These are phyloP conservation scores for Lasioglossum malachurum DNA, from an alignment of 2,888 invertebrate species.

Conservation along the genomic window DNA sequence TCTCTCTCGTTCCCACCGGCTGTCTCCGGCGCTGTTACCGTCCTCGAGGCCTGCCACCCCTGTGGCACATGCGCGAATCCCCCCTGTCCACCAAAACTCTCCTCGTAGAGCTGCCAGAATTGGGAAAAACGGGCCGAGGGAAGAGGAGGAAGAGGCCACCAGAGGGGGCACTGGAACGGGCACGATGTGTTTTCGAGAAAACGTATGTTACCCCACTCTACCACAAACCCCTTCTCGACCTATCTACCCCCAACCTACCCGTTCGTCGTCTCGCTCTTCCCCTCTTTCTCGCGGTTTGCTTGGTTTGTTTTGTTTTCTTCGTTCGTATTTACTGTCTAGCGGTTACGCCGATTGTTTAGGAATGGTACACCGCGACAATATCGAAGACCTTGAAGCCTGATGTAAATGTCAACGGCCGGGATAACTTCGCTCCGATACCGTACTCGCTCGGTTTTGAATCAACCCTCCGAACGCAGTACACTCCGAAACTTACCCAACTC, in stretches of 20 bases:
- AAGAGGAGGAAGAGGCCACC: slow-evolving; percentile 34
- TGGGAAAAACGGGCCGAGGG: slow-evolving; percentile 56
- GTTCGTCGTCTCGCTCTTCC: background rate
- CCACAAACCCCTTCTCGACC: background rate
- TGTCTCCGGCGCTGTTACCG: slow-evolving; percentile 56
- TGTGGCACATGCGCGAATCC: slow-evolving; percentile 57
- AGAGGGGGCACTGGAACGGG: background rate
- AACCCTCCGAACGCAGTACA: background rate
- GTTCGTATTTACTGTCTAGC: background rate
- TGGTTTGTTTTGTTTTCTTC: background rate
- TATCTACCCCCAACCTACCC: background rate
- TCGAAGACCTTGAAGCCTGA: background rate
- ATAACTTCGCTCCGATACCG: background rate
- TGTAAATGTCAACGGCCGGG: background rate
- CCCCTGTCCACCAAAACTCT: slow-evolving; percentile 51
- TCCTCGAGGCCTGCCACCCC: slow-evolving; percentile 53
- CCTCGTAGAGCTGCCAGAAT: slow-evolving; percentile 48
- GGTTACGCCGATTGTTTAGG: background rate
- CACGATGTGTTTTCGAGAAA: slow-evolving; percentile 43
- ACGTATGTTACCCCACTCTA: slow-evolving; percentile 7
- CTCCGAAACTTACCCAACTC: no score
- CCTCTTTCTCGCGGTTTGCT: background rate
- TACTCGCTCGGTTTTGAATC: background rate
- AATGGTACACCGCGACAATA: background rate
- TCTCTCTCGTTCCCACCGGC: slow-evolving; percentile 34